Conservation (phyloP, 2,797 vertebrate species). For the Coranthus polyacanthus region DNA sequence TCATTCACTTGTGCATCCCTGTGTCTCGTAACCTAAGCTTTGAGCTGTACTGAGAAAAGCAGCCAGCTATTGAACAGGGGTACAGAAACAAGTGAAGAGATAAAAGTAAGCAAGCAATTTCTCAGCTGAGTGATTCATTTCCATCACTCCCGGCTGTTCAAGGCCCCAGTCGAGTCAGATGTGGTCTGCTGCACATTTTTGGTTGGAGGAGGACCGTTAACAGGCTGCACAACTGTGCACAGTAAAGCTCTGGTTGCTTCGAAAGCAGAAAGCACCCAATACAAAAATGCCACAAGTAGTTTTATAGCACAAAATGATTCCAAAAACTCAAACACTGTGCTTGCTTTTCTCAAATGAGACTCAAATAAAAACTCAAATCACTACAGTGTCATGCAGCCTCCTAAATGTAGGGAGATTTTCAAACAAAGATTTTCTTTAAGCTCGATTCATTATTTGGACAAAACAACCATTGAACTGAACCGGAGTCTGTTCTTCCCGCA, state of each 20-base stretch:
- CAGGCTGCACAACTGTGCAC: slow-evolving; percentile 13
- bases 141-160: slow-evolving; percentile 11
- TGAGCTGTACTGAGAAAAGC: slow-evolving; percentile 9
- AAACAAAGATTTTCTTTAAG: not conserved
- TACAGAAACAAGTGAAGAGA: slow-evolving; percentile 3
- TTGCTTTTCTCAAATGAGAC: not conserved
- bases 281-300: slow-evolving; percentile 16
- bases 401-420: not conserved
- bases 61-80: not conserved
- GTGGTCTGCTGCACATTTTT: slow-evolving; percentile 24
- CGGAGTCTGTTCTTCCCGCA: not conserved
- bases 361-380: not conserved
- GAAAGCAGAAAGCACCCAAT: slow-evolving; percentile 22
- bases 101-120: slow-evolving; percentile 9
- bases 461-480: not conserved
- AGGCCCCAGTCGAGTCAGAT: slow-evolving; percentile 25
- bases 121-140: slow-evolving; percentile 32
- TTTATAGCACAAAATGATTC: slow-evolving; percentile 13
- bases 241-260: slow-evolving; percentile 13
- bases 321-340: not conserved
- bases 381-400: not conserved
- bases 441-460: not conserved
- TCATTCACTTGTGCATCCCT: slow-evolving; percentile 47
- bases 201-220: slow-evolving; percentile 28
- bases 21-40: slow-evolving; percentile 11